phyloP scores from a whole-genome alignment of 2,797 vertebrate genomes.

The Borostomias antarcticus region DNA sequence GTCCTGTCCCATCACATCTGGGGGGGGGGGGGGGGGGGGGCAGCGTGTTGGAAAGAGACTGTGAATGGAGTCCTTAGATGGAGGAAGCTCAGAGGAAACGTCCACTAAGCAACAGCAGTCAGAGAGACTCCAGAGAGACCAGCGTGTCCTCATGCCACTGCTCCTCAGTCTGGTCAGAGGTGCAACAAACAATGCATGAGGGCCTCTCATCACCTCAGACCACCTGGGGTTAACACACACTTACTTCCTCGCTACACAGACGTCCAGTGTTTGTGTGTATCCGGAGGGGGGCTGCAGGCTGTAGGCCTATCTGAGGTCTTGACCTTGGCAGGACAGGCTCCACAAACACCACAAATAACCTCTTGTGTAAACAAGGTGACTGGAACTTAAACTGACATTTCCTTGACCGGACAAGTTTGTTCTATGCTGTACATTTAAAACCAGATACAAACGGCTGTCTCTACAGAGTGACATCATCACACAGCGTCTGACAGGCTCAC shows the following conservation, averaged over 20 bases:
- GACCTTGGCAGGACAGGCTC: no score
- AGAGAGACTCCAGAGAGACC: no score
- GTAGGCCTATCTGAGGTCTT: no score
- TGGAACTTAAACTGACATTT: no score
- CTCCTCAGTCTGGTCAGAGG: constrained; percentile 20
- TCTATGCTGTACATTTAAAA: not conserved
- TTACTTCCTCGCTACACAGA: no score
- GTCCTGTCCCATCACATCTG: not conserved
- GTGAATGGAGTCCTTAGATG: constrained; percentile 5
- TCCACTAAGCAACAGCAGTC: constrained; percentile 12
- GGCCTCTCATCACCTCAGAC: not conserved
- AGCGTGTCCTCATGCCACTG: no score
- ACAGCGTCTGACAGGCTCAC: not conserved
- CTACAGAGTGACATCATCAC: not conserved
- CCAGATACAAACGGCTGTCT: no score
- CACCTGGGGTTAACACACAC: not conserved
- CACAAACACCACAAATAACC: no score
- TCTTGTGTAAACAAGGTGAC: no score
- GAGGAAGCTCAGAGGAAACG: constrained; percentile 13
- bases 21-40: not conserved
- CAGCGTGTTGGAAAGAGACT: constrained; percentile 12
- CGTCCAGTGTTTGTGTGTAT: no score
- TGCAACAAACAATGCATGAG: constrained; percentile 38
- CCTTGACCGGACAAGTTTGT: no score
- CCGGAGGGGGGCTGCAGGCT: no score